These are phyloP conservation scores for Metallyticus violacea DNA, from an alignment of 2,888 invertebrate species.

Conservation along the genomic window DNA sequence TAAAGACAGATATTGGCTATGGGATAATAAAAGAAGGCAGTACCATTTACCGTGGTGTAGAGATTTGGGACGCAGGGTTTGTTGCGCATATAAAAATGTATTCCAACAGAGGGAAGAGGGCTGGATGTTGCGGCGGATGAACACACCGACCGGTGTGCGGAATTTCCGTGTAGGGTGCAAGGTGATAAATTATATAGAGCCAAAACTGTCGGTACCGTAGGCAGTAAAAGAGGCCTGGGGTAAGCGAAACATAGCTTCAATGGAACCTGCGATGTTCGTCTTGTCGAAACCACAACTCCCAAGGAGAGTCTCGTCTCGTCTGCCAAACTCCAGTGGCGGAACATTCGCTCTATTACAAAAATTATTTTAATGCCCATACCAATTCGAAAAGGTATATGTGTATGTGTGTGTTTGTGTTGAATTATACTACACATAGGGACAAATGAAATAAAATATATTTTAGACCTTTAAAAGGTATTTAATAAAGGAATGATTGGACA, in stretches of 20 bases:
- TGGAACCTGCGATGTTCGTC: not conserved
- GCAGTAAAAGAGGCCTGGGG: too few relatives aligned
- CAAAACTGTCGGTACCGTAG: not conserved
- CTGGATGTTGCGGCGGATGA: not conserved
- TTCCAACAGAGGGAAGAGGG: not conserved
- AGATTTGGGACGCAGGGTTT: not conserved
- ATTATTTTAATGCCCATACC: too few relatives aligned
- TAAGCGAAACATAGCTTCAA: not conserved
- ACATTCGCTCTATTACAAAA: too few relatives aligned
- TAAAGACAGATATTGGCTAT: not conserved
- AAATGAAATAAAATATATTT: too few relatives aligned
- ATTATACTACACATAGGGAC: too few relatives aligned
- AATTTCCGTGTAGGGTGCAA: too few relatives aligned
- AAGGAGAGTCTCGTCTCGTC: not conserved
- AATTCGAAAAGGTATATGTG: too few relatives aligned
- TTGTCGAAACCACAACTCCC: not conserved
- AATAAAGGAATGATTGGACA: too few relatives aligned
- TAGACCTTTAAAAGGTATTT: too few relatives aligned
- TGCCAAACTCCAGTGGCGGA: not conserved
- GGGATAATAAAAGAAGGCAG: not conserved
- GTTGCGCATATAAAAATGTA: not conserved
- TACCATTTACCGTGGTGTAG: not conserved
- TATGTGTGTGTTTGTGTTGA: too few relatives aligned
- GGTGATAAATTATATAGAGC: not conserved
- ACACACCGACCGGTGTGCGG: not conserved